These are phyloP conservation scores for Speoplatyrhinus poulsoni DNA, from an alignment of 2,113 vertebrate genomes.

Conservation along the genomic window DNA sequence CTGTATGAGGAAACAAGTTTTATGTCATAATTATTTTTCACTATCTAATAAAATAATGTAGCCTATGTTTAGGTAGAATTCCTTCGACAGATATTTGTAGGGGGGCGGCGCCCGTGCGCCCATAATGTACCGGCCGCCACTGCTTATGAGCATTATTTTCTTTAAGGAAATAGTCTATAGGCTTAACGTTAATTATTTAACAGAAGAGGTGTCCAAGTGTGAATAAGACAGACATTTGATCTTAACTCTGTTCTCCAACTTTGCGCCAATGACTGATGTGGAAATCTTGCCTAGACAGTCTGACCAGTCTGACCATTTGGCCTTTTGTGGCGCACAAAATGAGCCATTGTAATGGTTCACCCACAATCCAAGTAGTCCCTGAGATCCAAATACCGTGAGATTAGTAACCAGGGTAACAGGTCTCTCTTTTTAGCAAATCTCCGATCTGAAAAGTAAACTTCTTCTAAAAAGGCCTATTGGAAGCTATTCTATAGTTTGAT, in stretches of 20 bases:
- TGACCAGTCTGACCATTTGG: conserved; percentile 67
- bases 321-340: conserved; percentile 80
- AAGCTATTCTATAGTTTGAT: conserved; percentile 22
- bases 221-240: neutral
- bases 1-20: too few relatives aligned
- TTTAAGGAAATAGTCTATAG: too few relatives aligned
- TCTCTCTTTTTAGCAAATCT: conserved; percentile 64
- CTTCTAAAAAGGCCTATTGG: conserved; percentile 15
- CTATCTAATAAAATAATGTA: too few relatives aligned
- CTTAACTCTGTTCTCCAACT: neutral
- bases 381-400: conserved; percentile 79
- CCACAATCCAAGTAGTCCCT: conserved; percentile 69
- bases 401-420: conserved; percentile 82
- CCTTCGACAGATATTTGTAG: too few relatives aligned
- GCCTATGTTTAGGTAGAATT: too few relatives aligned
- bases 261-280: conserved; percentile 62
- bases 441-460: conserved; percentile 45
- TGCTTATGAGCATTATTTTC: too few relatives aligned
- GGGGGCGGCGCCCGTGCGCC: too few relatives aligned
- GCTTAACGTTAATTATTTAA: neutral
- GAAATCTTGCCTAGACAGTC: conserved; percentile 63
- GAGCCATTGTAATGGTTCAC: conserved; percentile 77
- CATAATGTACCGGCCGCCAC: too few relatives aligned
- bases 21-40: too few relatives aligned
- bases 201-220: neutral